Base-by-base conservation (phyloP, 2,888 invertebrate genomes). In the Crepidodera aurea region DNA sequence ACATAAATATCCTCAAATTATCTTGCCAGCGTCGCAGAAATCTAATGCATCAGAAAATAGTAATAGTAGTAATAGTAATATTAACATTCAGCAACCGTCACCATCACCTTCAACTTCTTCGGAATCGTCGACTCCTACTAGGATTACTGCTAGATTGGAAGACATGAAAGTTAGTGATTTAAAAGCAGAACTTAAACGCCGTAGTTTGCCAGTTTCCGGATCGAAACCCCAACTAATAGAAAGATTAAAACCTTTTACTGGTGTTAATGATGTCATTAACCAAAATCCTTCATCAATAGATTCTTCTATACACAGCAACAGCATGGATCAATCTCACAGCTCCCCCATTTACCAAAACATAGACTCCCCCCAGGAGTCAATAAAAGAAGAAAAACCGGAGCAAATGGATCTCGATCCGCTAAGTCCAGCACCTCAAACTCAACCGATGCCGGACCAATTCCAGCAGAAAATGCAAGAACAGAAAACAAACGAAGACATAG, bases 121-220 rank as follows among this genome's bases (percentile, higher is more conserved):
- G 12, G 79, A 80, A 67, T 73, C 78, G 1, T 74, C 76, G 72
- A 70, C 73, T 12, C 68, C 76, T 5, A 76, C 83, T n/a, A 80
- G 84, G 75, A 83, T 84, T 34, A 75, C 84, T 15, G 86, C 88
- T 18, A 90, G 94, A 65, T 84, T 97, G 74, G 95, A 96, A 79
- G 96, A 96, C 76, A 94, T 97, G 93, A 96, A 96, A 84, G 97
- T 94, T 56, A 94, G 93, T 65, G 97, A 98, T 78, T 84, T 98
- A 70, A 96, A 96, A 79, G 92, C 92, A 60, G 97, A 98, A 79
- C 87, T 97, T 73, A 98, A 97, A 81, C 91, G 93, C 60, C 88
- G 98, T 50, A 96, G 92, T 80, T 83, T 98, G 63, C 94, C 97
- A 3, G 98, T 98, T 0, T 97, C 97, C 8, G 98, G 98, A 0